phyloP scores from a whole-genome alignment of 2,888 invertebrate species.

The Drosophila fulvimacula region DNA sequence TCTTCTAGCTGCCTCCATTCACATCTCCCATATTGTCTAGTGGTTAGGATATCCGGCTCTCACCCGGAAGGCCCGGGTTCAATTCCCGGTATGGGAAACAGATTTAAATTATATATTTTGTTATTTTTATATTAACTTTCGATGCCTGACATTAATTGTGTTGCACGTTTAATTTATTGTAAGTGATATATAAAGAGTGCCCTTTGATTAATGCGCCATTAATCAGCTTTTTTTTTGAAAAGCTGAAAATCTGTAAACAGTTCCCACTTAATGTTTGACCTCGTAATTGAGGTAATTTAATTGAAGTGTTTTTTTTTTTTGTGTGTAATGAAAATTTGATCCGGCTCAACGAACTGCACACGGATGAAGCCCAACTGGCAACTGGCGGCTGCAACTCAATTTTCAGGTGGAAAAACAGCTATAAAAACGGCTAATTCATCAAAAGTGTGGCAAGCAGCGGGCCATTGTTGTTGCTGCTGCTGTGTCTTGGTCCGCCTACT shows the following conservation, averaged over 20 bases:
- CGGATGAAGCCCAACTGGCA: constrained; percentile 40
- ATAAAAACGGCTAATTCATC: constrained; percentile 68
- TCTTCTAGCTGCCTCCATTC: not conserved
- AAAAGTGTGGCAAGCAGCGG: constrained; percentile 73
- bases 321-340: constrained; percentile 43
- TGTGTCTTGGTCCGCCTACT: constrained; percentile 54
- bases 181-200: constrained; percentile 13
- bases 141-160: not conserved
- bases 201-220: constrained; percentile 41
- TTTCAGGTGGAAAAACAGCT: constrained; percentile 38
- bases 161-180: constrained; percentile 28
- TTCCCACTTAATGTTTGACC: constrained; percentile 45
- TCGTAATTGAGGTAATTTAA: constrained; percentile 31
- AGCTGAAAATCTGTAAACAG: constrained; percentile 21
- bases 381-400: constrained; percentile 52
- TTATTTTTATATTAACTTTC: constrained; percentile 7
- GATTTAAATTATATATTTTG: constrained; percentile 82
- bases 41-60: constrained; percentile 85
- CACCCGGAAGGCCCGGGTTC: constrained; percentile 90
- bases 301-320: constrained; percentile 50
- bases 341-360: constrained; percentile 68
- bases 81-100: constrained; percentile 95
- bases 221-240: constrained; percentile 27
- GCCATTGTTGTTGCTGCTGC: constrained; percentile 44
- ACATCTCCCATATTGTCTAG: constrained; percentile 85